These are phyloP conservation scores for roundworm (Caenorhabditis elegans) DNA, from an alignment of 1,140 invertebrate species.

Conservation along the genomic window WBcel235 BX284606.5:11730001-11730500, in stretches of 20 bases:
- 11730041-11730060: background rate
- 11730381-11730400: constrained; percentile 3
- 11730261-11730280: no score
- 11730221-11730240: no score
- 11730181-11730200: no score
- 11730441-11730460: background rate
- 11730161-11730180: no score
- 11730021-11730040: background rate
- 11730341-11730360: no score
- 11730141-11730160: no score
- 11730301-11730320: no score
- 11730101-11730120: constrained; percentile 8
- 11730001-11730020: constrained; percentile 2
- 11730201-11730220: no score
- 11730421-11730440: background rate
- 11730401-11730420: background rate
- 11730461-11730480: background rate
- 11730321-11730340: no score
- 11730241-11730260: no score
- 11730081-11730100: constrained; percentile 21
- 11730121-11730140: background rate
- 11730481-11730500: background rate
- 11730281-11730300: no score
- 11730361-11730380: no score
- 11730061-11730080: background rate